Conservation (phyloP, 2,113 vertebrate species). For the Ictalurus punctatus region DNA sequence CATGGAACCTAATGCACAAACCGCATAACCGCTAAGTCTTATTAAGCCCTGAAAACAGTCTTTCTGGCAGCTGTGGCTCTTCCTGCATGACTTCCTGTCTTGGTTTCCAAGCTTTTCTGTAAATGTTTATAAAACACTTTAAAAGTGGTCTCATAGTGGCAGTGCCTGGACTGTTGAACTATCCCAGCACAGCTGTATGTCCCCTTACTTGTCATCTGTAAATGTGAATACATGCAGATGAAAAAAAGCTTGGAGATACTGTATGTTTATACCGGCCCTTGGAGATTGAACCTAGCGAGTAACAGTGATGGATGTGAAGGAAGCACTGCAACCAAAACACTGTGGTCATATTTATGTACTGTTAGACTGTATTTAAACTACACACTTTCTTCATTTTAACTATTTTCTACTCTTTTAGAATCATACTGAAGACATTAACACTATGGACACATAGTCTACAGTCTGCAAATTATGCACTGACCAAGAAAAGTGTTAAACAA, state of each 20-base stretch:
- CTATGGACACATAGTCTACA: not conserved
- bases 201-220: constrained; percentile 16
- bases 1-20: not conserved
- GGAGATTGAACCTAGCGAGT: not conserved
- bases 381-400: not conserved
- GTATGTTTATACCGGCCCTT: not conserved
- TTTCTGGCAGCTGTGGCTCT: not conserved
- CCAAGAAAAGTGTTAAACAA: not conserved
- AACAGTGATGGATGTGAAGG: not conserved
- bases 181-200: constrained; percentile 15
- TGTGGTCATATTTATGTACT: not conserved
- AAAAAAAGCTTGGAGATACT: not conserved
- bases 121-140: constrained; percentile 52
- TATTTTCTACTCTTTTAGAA: not conserved
- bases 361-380: not conserved
- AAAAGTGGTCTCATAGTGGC: constrained; percentile 20
- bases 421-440: not conserved
- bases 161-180: constrained; percentile 11
- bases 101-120: constrained; percentile 32
- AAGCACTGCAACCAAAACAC: not conserved
- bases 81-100: not conserved
- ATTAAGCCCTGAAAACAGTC: not conserved
- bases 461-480: not conserved
- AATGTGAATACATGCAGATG: constrained; percentile 14
- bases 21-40: not conserved